Evolutionary conservation across 2,797 vertebrate genomes (phyloP).

Genomic region (Erpetoichthys calabaricus): DNA sequence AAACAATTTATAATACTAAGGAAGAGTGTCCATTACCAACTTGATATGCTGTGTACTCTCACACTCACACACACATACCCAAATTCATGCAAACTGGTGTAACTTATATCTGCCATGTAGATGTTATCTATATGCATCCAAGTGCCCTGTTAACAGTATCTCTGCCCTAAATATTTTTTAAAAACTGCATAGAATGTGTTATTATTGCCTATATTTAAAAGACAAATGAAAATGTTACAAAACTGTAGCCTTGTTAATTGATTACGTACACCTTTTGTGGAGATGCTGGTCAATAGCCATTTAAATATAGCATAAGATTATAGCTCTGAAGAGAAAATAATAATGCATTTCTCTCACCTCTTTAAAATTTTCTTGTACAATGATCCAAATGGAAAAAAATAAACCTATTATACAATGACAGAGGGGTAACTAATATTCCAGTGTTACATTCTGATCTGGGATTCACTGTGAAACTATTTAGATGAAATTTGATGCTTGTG

Average conservation of each 20-base stretch:
- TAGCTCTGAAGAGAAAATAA: too few species aligned
- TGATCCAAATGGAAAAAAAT: constrained; percentile 40
- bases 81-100: too few species aligned
- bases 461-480: constrained; percentile 50
- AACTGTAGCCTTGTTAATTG: too few species aligned
- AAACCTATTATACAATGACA: constrained; percentile 35
- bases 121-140: constrained; percentile 86
- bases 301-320: too few species aligned
- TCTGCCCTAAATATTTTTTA: constrained; percentile 51
- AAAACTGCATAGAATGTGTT: constrained; percentile 89
- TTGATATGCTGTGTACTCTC: too few species aligned
- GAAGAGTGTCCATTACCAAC: too few species aligned
- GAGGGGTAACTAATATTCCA: constrained; percentile 43
- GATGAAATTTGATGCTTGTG: constrained; percentile 56
- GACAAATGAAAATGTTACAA: too few species aligned
- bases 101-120: constrained; percentile 42
- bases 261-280: too few species aligned
- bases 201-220: constrained; percentile 81
- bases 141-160: constrained; percentile 84
- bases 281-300: too few species aligned
- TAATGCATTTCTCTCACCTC: too few species aligned
- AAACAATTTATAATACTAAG: too few species aligned
- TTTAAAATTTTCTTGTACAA: constrained; percentile 16
- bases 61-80: too few species aligned
- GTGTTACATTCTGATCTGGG: constrained; percentile 76